phyloP scores from a whole-genome alignment of 2,113 vertebrate species.

The Typhlomys cinereus region DNA sequence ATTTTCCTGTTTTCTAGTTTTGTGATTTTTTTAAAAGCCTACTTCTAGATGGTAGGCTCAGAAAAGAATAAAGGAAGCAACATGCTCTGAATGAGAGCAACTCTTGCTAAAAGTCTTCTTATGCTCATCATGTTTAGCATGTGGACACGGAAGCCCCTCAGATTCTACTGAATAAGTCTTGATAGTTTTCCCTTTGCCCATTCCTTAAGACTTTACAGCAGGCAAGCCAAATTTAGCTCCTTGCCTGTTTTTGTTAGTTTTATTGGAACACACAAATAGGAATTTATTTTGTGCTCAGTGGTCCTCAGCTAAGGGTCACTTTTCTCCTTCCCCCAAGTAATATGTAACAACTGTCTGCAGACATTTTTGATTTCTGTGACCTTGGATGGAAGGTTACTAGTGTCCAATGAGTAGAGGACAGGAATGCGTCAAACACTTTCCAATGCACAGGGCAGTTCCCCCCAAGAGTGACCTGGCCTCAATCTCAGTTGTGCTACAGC shows the following conservation, averaged over 20 bases:
- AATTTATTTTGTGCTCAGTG: not conserved
- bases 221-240: not conserved
- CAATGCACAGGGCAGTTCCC: not conserved
- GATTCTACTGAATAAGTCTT: not conserved
- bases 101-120: not conserved
- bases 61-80: not conserved
- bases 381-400: not conserved
- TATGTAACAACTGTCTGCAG: not conserved
- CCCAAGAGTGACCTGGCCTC: not conserved
- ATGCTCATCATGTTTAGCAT: not conserved
- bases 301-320: not conserved
- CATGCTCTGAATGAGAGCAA: not conserved
- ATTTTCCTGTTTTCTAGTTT: conserved; percentile 41
- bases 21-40: not conserved
- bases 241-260: not conserved
- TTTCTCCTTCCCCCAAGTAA: not conserved
- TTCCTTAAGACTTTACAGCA: not conserved
- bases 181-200: not conserved
- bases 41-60: not conserved
- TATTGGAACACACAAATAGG: not conserved
- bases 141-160: not conserved
- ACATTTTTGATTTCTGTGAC: not conserved
- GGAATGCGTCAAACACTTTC: not conserved
- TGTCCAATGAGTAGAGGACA: not conserved
- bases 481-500: not conserved